Evolutionary conservation across 2,113 vertebrate species (phyloP).

Genomic region (Megaptera novaeangliae): DNA sequence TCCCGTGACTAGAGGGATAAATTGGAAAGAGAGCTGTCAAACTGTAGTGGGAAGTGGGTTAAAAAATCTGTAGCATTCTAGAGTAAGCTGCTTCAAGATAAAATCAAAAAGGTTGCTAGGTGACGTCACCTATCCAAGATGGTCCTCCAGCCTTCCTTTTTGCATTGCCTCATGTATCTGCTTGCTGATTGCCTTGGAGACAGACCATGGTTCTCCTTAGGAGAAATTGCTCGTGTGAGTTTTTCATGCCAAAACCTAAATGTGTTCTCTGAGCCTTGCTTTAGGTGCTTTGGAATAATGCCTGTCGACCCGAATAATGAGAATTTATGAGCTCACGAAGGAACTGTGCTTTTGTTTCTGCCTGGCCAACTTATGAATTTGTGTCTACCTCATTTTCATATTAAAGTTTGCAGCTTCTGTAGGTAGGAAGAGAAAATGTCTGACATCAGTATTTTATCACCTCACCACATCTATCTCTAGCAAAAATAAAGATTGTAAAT

Average conservation of each 20-base stretch:
- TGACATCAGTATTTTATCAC: conserved; percentile 68
- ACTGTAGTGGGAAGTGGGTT: neutral
- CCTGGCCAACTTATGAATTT: conserved; percentile 80
- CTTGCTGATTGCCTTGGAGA: neutral
- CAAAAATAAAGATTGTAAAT: conserved; percentile 65
- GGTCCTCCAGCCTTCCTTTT: neutral
- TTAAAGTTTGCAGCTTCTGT: conserved; percentile 77
- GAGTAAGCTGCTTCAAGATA: neutral
- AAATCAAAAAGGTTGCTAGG: neutral
- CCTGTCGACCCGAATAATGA: conserved; percentile 44
- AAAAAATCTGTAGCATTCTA: neutral
- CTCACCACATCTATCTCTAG: conserved; percentile 71
- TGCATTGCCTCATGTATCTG: neutral
- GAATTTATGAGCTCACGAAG: conserved; percentile 52
- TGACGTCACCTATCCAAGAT: no score
- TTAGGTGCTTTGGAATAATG: conserved; percentile 37
- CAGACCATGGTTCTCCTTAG: neutral
- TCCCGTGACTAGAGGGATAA: neutral
- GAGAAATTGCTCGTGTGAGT: conserved; percentile 5
- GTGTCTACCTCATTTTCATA: conserved; percentile 92
- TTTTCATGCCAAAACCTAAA: conserved; percentile 31
- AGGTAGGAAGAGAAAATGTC: conserved; percentile 77
- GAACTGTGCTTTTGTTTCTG: conserved; percentile 67
- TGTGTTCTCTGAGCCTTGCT: conserved; percentile 40
- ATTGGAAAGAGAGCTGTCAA: neutral